These are phyloP conservation scores for Tachysurus fulvidraco DNA, from an alignment of 2,113 vertebrate genomes.

Conservation along the genomic window DNA sequence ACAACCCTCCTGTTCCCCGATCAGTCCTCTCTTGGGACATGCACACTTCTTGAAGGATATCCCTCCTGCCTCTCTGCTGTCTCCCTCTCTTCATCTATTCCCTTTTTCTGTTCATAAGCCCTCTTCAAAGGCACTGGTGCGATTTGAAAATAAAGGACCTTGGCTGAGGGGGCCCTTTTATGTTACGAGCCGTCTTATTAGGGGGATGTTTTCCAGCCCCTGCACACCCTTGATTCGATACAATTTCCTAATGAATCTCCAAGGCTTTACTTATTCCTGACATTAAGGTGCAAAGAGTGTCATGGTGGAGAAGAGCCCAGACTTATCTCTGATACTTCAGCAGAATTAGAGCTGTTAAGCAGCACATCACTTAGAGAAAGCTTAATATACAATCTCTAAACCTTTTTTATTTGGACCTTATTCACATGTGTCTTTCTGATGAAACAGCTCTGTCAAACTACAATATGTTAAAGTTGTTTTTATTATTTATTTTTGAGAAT, in stretches of 20 bases:
- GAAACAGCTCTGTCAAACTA: not conserved
- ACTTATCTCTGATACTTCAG: conserved; percentile 33
- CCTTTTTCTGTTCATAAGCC: conserved; percentile 52
- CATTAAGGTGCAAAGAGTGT: conserved; percentile 45
- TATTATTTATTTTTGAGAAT: not conserved
- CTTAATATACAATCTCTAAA: conserved; percentile 32
- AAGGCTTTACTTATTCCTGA: conserved; percentile 47
- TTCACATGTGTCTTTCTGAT: not conserved
- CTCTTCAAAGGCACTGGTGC: conserved; percentile 57
- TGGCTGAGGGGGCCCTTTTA: conserved; percentile 55
- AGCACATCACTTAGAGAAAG: not conserved
- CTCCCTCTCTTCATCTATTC: conserved; percentile 44
- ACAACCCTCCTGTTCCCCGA: conserved; percentile 40
- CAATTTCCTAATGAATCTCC: conserved; percentile 55
- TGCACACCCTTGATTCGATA: conserved; percentile 56
- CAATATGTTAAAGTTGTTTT: conserved; percentile 13
- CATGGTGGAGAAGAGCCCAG: conserved; percentile 21
- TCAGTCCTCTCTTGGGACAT: conserved; percentile 49
- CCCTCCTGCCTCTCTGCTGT: conserved; percentile 40
- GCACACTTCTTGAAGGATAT: conserved; percentile 53
- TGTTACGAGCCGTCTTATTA: conserved; percentile 56
- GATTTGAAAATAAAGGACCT: conserved; percentile 53
- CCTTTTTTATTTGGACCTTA: conserved; percentile 1
- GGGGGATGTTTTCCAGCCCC: conserved; percentile 47
- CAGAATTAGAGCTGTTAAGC: not conserved